Evolutionary conservation across 2,797 vertebrate species (phyloP).

Genomic region (Sebastes matsubarae): DNA sequence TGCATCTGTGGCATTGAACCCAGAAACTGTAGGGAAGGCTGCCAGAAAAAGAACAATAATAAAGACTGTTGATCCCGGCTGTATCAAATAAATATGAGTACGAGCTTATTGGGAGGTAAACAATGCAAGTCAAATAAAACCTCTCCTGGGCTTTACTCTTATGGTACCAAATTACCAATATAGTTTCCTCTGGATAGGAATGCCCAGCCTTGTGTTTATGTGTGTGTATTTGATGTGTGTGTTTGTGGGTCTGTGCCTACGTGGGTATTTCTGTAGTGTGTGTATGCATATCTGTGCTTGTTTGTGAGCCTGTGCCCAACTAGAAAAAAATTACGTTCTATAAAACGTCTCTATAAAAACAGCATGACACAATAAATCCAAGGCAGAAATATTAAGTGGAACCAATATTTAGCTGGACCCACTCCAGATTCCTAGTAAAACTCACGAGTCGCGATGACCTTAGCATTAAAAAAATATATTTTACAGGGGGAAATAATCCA

Average conservation of each 20-base stretch:
- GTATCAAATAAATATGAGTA: constrained; percentile 55
- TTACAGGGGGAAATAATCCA: constrained; percentile 54
- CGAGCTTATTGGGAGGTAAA: constrained; percentile 60
- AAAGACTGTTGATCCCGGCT: constrained; percentile 30
- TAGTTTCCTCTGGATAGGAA: constrained; percentile 55
- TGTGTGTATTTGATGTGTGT: constrained; percentile 21
- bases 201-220: constrained; percentile 37
- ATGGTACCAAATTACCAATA: constrained; percentile 58
- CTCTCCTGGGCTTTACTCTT: constrained; percentile 36
- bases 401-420: constrained; percentile 75
- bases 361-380: constrained; percentile 73
- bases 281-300: constrained; percentile 28
- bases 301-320: constrained; percentile 40
- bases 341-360: constrained; percentile 81
- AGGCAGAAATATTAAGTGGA: constrained; percentile 76
- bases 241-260: not conserved
- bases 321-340: constrained; percentile 68
- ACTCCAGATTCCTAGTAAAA: constrained; percentile 74
- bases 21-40: constrained; percentile 14
- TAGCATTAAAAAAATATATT: constrained; percentile 67
- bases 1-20: constrained; percentile 1
- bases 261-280: constrained; percentile 9
- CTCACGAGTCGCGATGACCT: constrained; percentile 71
- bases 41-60: constrained; percentile 34
- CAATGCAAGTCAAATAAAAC: constrained; percentile 63